Evolutionary conservation across 2,113 vertebrate species (phyloP).

Genomic region (Macrotus californicus): DNA sequence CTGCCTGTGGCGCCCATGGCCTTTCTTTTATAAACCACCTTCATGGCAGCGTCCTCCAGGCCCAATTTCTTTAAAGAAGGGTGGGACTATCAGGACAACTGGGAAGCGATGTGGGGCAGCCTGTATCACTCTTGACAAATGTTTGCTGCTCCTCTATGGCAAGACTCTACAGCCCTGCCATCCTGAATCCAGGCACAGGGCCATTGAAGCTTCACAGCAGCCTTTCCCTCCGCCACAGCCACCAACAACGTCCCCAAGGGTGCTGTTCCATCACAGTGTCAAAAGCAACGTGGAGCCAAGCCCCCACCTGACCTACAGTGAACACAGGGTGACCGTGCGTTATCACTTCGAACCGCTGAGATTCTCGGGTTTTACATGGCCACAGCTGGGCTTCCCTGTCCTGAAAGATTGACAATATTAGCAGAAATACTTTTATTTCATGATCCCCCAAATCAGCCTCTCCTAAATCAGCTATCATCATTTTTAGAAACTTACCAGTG

Average conservation of each 20-base stretch:
- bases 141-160: not conserved
- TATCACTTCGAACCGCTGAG: not conserved
- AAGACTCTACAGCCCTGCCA: fast-evolving
- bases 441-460: not conserved
- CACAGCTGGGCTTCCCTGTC: not conserved
- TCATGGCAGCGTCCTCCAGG: not conserved
- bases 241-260: not conserved
- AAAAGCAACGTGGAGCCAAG: not conserved
- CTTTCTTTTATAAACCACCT: not conserved
- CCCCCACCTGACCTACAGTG: not conserved
- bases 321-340: not conserved
- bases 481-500: not conserved
- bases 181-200: not conserved
- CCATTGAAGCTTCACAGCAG: fast-evolving
- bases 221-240: not conserved
- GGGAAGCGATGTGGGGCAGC: not conserved
- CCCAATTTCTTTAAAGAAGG: not conserved
- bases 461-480: not conserved
- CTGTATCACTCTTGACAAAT: not conserved
- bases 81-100: not conserved
- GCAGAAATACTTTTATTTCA: not conserved
- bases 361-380: not conserved
- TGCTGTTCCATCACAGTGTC: not conserved
- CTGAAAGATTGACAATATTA: not conserved
- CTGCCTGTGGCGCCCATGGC: not conserved